Conservation (phyloP, 2,888 invertebrate species). For the Lepeophtheirus nordmannii region DNA sequence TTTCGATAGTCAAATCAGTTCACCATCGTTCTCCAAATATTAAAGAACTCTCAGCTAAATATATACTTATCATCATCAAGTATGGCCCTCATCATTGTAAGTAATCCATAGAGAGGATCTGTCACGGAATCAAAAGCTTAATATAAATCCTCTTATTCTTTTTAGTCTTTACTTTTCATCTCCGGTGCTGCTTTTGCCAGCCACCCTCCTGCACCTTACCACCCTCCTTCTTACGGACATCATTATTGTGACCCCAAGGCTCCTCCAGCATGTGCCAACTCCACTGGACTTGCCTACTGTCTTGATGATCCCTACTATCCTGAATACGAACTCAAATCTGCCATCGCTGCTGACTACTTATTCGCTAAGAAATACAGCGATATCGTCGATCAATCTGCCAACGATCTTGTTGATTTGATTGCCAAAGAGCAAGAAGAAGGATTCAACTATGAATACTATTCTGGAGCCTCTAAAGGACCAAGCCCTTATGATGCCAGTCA, state of each 20-base stretch:
- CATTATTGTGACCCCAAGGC: conserved; percentile 29
- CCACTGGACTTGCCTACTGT: conserved; percentile 28
- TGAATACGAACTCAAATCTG: conserved; percentile 29
- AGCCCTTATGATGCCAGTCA: conserved; percentile 29
- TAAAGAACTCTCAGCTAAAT: conserved; percentile 20
- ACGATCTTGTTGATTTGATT: conserved; percentile 29
- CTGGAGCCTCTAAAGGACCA: conserved; percentile 28
- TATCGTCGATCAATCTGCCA: conserved; percentile 29
- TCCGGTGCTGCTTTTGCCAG: not conserved
- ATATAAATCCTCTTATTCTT: not conserved
- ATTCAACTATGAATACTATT: conserved; percentile 30
- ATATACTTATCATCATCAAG: not conserved
- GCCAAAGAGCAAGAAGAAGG: conserved; percentile 28
- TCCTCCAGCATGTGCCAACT: conserved; percentile 28
- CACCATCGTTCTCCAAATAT: conserved; percentile 6
- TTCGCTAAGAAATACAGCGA: conserved; percentile 30
- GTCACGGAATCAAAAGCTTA: not conserved
- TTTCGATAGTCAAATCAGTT: conserved; percentile 5
- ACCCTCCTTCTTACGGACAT: conserved; percentile 26
- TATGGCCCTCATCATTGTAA: conserved; percentile 1
- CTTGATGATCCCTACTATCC: conserved; percentile 29
- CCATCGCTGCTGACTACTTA: conserved; percentile 28
- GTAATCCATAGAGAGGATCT: conserved; percentile 24
- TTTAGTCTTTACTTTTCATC: not conserved
- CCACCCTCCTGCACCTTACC: conserved; percentile 20